phyloP scores from a whole-genome alignment of 2,888 invertebrate genomes.

The Amblyteles armatorius region DNA sequence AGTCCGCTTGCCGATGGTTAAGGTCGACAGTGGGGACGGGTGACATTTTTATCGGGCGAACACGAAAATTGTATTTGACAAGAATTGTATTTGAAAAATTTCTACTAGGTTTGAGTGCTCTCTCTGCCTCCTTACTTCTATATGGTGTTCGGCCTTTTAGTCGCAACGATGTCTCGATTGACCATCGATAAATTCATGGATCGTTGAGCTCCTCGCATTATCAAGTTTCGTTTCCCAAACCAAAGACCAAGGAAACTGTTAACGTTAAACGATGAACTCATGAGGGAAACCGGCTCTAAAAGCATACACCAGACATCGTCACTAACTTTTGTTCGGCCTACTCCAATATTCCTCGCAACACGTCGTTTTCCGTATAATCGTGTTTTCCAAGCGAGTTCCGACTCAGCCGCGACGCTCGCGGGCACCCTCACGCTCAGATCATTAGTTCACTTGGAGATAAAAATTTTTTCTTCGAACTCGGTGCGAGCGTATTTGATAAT shows the following conservation, averaged over 20 bases:
- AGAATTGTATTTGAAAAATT: too few species aligned
- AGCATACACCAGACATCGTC: neutral
- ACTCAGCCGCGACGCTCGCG: neutral
- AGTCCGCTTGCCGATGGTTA: slow-evolving; percentile 25
- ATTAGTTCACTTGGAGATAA: neutral
- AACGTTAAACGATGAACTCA: slow-evolving; percentile 28
- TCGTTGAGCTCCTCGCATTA: neutral
- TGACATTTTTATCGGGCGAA: too few species aligned
- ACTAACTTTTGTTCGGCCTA: slow-evolving; percentile 22
- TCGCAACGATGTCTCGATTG: slow-evolving; percentile 8
- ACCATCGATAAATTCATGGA: neutral
- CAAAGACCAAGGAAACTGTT: slow-evolving; percentile 42
- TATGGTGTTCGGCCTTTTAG: neutral
- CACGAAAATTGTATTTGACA: too few species aligned
- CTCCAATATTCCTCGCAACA: slow-evolving; percentile 19
- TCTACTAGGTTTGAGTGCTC: neutral
- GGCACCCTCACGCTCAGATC: neutral
- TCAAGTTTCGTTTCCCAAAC: too few species aligned
- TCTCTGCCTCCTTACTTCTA: neutral
- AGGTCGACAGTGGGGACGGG: neutral
- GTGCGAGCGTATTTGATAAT: neutral
- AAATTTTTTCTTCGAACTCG: slow-evolving; percentile 1
- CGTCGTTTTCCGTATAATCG: slow-evolving; percentile 14
- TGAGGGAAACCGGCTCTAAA: slow-evolving; percentile 19
- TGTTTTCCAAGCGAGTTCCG: slow-evolving; percentile 5